Evolutionary conservation across 2,113 vertebrate genomes (phyloP).

Genomic region (Leptodactylus fuscus): DNA sequence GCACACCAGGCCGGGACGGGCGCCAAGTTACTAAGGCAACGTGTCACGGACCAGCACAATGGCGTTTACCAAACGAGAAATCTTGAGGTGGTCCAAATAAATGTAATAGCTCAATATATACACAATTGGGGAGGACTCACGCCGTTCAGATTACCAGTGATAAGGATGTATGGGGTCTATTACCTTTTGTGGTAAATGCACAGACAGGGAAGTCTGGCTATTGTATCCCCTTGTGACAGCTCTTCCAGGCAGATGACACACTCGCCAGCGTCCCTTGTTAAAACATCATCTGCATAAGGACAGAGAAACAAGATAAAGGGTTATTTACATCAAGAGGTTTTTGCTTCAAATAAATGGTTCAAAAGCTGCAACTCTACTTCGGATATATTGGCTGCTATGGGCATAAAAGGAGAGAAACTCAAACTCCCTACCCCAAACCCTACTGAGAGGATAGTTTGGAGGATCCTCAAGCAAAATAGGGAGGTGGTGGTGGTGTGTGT

Average conservation of each 20-base stretch:
- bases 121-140: background rate
- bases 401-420: no score
- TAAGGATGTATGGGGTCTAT: background rate
- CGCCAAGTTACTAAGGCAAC: slow-evolving; percentile 28
- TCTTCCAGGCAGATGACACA: slow-evolving; percentile 99
- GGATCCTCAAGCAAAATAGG: no score
- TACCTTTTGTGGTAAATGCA: slow-evolving; percentile 99
- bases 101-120: background rate
- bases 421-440: no score
- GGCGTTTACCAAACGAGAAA: background rate
- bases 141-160: background rate
- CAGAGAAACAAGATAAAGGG: background rate
- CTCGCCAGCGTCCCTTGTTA: slow-evolving; percentile 95
- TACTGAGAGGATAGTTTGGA: no score
- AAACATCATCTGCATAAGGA: slow-evolving; percentile 88
- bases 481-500: no score
- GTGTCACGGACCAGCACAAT: background rate
- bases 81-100: background rate
- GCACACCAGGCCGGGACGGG: background rate
- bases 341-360: no score
- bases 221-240: slow-evolving; percentile 97
- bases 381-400: no score
- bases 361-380: no score
- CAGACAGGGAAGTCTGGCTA: slow-evolving; percentile 99
- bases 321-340: no score